Evolutionary conservation across 2,797 vertebrate species (phyloP), one percentile per base, ranked within the genome.

Genomic region (Linurgus olivaceus): DNA sequence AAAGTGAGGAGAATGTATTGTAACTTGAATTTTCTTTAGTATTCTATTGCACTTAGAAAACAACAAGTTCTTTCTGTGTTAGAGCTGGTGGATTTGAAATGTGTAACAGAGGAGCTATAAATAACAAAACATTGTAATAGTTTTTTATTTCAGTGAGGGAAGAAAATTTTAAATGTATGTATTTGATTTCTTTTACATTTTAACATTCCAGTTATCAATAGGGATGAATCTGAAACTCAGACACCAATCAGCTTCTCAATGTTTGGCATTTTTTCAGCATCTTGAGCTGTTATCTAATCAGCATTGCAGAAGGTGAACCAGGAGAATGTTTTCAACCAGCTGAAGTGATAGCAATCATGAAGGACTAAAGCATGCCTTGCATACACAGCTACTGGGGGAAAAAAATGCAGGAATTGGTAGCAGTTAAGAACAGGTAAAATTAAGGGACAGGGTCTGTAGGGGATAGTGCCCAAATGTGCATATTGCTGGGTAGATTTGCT

Each of bases 401-500:
- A 47, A 61, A 63, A 51, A 17, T 0, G 8, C 28, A 72, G 59
- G 90, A 88, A 73, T 50, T 40, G 70, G 47, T 86, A 48, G 70
- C 76, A 63, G 48, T 71, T 76, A 75, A 75, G 51, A 77, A 66
- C 96, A 91, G 95, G 91, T 96, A 76, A 73, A 94, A 86, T 81
- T 75, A 75, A 91, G 55, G 89, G 7, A 37, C 11, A 25, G 75
- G 21, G 42, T 75, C 79, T 84, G 9, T 55, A 75, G 94, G 89
- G 89, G 88, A 54, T 75, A 42, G n/a, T 81, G 65, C 33, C 85
- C 92, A 72, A 68, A 91, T 66, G 40, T 9, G 12, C 72, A 26
- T 73, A 82, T 83, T 95, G 75, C 72, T 58, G 75, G 72, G 58
- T 86, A 29, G 63, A 35, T 91, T 61, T 87, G 31, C 71, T 94